phyloP scores from a whole-genome alignment of 2,888 invertebrate genomes.

The Muscina levida region DNA sequence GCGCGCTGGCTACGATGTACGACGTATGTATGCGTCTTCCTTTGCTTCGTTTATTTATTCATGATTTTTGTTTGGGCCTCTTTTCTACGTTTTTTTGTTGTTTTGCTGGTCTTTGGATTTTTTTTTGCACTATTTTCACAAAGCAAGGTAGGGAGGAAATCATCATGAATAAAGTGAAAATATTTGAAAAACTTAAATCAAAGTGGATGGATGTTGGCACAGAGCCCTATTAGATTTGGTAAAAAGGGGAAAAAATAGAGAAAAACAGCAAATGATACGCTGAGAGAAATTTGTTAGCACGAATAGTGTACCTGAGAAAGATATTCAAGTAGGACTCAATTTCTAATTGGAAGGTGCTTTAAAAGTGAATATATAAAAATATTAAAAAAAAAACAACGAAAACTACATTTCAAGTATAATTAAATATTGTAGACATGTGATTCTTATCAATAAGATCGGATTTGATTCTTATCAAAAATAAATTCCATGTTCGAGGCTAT shows the following conservation, averaged over 20 bases:
- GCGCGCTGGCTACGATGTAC: too few relatives aligned
- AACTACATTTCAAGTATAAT: too few relatives aligned
- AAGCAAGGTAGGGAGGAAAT: conserved; percentile 57
- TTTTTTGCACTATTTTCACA: conserved; percentile 54
- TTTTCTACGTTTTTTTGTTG: conserved; percentile 2
- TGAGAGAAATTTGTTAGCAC: background rate
- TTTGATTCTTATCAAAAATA: too few relatives aligned
- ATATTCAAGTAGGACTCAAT: too few relatives aligned
- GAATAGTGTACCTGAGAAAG: too few relatives aligned
- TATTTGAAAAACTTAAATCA: conserved; percentile 50
- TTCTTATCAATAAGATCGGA: too few relatives aligned
- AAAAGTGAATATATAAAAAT: too few relatives aligned
- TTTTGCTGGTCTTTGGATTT: background rate
- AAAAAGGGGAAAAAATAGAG: background rate
- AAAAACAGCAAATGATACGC: conserved; percentile 1
- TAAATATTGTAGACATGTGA: too few relatives aligned
- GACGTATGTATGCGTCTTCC: conserved; percentile 18
- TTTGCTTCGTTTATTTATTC: conserved; percentile 48
- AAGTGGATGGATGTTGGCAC: conserved; percentile 58
- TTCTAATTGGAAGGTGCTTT: too few relatives aligned
- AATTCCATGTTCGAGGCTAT: too few relatives aligned
- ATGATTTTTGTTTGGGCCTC: conserved; percentile 35
- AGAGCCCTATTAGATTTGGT: conserved; percentile 57
- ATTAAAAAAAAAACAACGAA: too few relatives aligned
- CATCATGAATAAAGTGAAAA: conserved; percentile 61